Evolutionary conservation across 1,140 invertebrate genomes (phyloP).

Genomic region (Hirudo medicinalis): DNA sequence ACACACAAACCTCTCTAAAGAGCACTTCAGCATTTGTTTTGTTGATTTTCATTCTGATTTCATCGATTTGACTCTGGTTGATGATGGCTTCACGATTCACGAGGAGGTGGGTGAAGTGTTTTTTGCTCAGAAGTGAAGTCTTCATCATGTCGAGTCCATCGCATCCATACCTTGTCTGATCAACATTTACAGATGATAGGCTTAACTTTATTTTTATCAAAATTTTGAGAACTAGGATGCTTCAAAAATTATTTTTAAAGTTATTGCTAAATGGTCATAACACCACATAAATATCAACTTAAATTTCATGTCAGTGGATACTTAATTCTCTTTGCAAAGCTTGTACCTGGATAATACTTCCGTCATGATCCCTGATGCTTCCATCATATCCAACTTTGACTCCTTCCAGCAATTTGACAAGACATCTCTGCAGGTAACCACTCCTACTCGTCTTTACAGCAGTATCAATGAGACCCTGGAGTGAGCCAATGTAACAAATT

Average conservation of each 20-base stretch:
- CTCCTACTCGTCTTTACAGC: slow-evolving; percentile 80
- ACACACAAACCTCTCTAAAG: too few species aligned
- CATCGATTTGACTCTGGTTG: slow-evolving; percentile 45
- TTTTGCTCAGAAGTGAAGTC: slow-evolving; percentile 65
- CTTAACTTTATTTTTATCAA: not conserved
- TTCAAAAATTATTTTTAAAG: not conserved
- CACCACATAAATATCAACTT: too few species aligned
- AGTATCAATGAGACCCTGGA: slow-evolving; percentile 54
- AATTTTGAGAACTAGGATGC: not conserved
- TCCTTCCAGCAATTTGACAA: slow-evolving; percentile 95
- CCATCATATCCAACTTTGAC: slow-evolving; percentile 76
- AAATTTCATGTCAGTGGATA: too few species aligned
- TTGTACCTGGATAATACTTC: slow-evolving; percentile 67
- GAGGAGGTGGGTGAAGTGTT: slow-evolving; percentile 66
- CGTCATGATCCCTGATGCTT: slow-evolving; percentile 87
- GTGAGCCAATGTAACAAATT: too few species aligned
- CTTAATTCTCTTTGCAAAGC: not conserved
- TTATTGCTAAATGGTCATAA: not conserved
- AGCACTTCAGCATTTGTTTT: not conserved
- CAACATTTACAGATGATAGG: not conserved
- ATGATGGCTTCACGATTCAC: slow-evolving; percentile 58
- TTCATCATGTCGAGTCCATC: slow-evolving; percentile 86
- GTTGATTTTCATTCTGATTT: not conserved
- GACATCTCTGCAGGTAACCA: slow-evolving; percentile 91
- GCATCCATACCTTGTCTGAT: slow-evolving; percentile 81